Percentiles rank a stretch among this genome's conserved stretches.
These are phyloP conservation scores for Glomeris maerens DNA, from an alignment of 1,140 invertebrate species.

Conservation along the genomic window DNA sequence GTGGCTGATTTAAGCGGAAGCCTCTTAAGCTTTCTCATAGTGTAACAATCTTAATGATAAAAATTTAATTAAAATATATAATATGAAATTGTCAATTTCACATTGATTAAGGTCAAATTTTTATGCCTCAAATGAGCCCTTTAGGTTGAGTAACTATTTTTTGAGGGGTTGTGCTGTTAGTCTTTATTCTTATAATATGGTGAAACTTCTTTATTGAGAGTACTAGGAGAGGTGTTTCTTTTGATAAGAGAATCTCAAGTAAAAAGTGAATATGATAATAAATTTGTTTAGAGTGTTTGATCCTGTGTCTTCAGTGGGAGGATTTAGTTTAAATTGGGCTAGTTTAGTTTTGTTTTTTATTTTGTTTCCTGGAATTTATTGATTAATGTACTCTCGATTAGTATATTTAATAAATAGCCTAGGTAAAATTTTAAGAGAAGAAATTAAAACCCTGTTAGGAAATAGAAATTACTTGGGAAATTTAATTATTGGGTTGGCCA, in stretches of 20 bases:
- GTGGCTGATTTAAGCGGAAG: conserved; percentile 42
- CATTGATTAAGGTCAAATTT: conserved; percentile 19
- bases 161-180: conserved; percentile 10
- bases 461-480: conserved; percentile 4
- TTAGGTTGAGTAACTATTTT: conserved; percentile 20
- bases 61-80: conserved; percentile 30
- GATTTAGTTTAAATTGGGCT: conserved; percentile 16
- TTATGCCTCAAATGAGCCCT: conserved; percentile 25
- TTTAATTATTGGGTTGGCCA: conserved; percentile 29
- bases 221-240: not conserved
- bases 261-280: conserved; percentile 23
- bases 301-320: conserved; percentile 17
- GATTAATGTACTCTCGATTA: not conserved
- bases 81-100: conserved; percentile 25
- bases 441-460: conserved; percentile 18
- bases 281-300: conserved; percentile 27
- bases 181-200: not conserved
- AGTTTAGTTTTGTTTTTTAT: conserved; percentile 15
- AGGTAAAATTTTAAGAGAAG: not conserved
- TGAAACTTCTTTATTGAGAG: not conserved
- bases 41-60: conserved; percentile 41
- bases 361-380: conserved; percentile 15
- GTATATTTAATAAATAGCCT: not conserved
- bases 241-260: not conserved
- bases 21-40: conserved; percentile 38